These are phyloP conservation scores for Lepus timidus DNA, from an alignment of 2,113 vertebrate species.

Conservation along the genomic window DNA sequence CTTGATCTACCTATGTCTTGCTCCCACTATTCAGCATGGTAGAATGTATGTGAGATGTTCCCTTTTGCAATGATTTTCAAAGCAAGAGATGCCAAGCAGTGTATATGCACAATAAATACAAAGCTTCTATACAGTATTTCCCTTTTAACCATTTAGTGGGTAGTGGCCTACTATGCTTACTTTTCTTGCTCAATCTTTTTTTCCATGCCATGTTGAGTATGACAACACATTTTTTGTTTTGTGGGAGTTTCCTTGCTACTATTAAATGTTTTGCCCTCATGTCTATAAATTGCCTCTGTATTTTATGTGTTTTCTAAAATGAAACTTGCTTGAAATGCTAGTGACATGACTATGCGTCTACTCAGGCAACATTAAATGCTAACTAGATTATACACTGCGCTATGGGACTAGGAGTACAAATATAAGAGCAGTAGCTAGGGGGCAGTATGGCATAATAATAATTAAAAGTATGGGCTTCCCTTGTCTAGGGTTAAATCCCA, in stretches of 20 bases:
- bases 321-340: conserved; percentile 36
- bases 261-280: conserved; percentile 12
- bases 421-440: conserved; percentile 68
- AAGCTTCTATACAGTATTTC: neutral
- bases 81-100: conserved; percentile 23
- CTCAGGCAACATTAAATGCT: conserved; percentile 11
- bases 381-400: neutral
- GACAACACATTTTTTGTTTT: neutral
- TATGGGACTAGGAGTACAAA: conserved; percentile 35
- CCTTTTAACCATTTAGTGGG: conserved; percentile 25
- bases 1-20: neutral
- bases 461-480: neutral
- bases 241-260: neutral
- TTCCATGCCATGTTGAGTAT: neutral
- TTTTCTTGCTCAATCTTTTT: neutral
- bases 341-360: neutral
- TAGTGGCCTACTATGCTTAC: neutral
- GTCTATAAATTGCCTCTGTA: neutral
- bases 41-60: neutral
- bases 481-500: neutral
- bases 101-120: neutral
- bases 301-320: conserved; percentile 44
- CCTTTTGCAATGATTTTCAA: conserved; percentile 21
- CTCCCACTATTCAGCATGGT: neutral
- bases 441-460: conserved; percentile 64